A percentile compares a stretch with the other conserved stretches of the same genome.
These are phyloP conservation scores for Caenorhabditis panamensis DNA, from an alignment of 2,888 invertebrate species.

Conservation along the genomic window DNA sequence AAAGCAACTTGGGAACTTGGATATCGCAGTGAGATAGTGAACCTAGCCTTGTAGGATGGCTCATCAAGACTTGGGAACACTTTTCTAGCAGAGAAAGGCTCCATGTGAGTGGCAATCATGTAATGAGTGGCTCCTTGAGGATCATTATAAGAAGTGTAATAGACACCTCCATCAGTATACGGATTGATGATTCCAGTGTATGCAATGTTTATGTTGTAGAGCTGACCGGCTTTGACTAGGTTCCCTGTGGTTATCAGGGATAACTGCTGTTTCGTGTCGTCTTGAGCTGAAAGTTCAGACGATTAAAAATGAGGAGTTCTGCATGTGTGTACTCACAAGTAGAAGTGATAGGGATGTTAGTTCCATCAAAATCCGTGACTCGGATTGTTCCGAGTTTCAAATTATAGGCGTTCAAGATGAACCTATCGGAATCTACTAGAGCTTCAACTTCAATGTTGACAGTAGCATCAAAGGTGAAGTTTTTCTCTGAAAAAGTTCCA, in stretches of 20 bases:
- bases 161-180: conserved; percentile 64
- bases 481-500: conserved; percentile 40
- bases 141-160: conserved; percentile 62
- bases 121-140: conserved; percentile 43
- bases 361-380: conserved; percentile 30
- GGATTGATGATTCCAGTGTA: conserved; percentile 67
- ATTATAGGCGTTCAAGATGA: conserved; percentile 57
- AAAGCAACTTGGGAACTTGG: conserved; percentile 62
- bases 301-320: no score
- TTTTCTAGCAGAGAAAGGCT: conserved; percentile 62
- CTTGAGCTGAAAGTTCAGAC: conserved; percentile 61
- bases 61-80: conserved; percentile 71
- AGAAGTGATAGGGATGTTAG: conserved; percentile 36
- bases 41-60: conserved; percentile 65
- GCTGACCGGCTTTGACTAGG: not conserved
- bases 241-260: no score
- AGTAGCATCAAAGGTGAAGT: conserved; percentile 69
- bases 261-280: conserved; percentile 44
- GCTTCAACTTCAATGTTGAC: conserved; percentile 53
- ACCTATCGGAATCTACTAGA: conserved; percentile 27
- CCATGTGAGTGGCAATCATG: conserved; percentile 66
- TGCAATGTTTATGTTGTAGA: conserved; percentile 55
- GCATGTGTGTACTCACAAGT: conserved; percentile 24
- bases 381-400: conserved; percentile 37
- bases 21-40: conserved; percentile 33